Conservation (phyloP, 2,888 invertebrate species). For the Heliconius aoede region DNA sequence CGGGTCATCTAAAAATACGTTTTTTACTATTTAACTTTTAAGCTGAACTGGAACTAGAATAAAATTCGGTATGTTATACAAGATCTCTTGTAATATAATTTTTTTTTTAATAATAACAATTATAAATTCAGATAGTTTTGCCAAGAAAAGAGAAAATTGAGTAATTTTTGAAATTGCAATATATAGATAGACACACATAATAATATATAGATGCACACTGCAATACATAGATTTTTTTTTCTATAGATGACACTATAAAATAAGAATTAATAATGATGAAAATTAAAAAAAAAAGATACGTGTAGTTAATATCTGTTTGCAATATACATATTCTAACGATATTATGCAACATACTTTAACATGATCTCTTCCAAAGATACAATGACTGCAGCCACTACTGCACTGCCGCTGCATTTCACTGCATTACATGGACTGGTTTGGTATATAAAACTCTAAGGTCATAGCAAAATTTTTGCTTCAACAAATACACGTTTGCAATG, state of each 20-base stretch:
- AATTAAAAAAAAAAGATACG: background rate
- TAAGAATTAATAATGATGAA: too few species aligned
- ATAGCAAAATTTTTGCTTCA: conserved; percentile 13
- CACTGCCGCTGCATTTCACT: conserved; percentile 25
- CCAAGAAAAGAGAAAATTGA: too few species aligned
- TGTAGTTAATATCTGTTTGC: background rate
- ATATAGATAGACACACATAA: too few species aligned
- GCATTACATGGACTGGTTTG: conserved; percentile 8
- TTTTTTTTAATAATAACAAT: too few species aligned
- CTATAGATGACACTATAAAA: too few species aligned
- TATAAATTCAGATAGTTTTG: too few species aligned
- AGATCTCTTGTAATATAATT: background rate
- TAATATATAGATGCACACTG: too few species aligned
- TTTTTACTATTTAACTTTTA: conserved; percentile 25
- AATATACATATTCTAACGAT: conserved; percentile 12
- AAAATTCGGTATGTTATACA: background rate
- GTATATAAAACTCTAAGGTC: background rate
- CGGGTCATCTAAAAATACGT: conserved; percentile 39
- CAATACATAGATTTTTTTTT: too few species aligned
- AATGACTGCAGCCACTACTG: conserved; percentile 28
- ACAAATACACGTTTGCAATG: conserved; percentile 15
- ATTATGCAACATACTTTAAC: conserved; percentile 28
- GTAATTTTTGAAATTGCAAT: too few species aligned
- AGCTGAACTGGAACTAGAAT: conserved; percentile 1
- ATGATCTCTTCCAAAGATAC: conserved; percentile 14